A percentile compares a stretch with the other conserved stretches of the same genome.
Evolutionary conservation across 2,797 vertebrate species (phyloP).

Genomic region (Sebastes kiyomatsui): DNA sequence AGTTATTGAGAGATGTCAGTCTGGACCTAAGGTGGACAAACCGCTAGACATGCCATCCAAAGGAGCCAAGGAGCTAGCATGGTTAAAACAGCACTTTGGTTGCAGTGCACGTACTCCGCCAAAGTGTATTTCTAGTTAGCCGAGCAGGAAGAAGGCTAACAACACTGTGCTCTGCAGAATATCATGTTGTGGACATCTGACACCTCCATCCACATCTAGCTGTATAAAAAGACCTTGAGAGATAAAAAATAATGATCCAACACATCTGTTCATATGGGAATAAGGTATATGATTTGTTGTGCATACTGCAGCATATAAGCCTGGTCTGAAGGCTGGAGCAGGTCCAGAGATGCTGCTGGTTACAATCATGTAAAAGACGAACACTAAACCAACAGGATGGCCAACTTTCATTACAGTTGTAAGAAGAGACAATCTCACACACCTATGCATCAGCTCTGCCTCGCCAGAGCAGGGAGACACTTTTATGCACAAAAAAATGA

Average conservation of each 20-base stretch:
- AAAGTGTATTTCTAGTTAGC: not conserved
- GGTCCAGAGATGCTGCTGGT: not conserved
- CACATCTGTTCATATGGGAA: not conserved
- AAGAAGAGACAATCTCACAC: conserved; percentile 5
- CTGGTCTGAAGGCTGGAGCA: not conserved
- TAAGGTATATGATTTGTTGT: conserved; percentile 9
- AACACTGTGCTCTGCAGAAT: not conserved
- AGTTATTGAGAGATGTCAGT: not conserved
- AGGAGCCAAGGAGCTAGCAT: not conserved
- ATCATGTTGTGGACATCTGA: not conserved
- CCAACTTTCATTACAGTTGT: conserved; percentile 18
- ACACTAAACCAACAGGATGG: conserved; percentile 1
- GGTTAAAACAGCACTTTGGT: not conserved
- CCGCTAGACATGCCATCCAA: not conserved
- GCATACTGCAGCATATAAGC: not conserved
- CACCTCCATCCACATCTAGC: not conserved
- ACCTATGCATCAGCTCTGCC: not conserved
- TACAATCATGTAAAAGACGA: not conserved
- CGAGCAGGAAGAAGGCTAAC: not conserved
- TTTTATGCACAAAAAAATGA: conserved; percentile 2
- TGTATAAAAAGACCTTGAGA: not conserved
- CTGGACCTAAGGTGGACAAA: no score
- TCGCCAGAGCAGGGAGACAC: conserved; percentile 8
- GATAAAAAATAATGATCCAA: not conserved
- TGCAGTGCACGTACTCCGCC: not conserved